Evolutionary conservation across 2,113 vertebrate species (phyloP), one percentile per base, ranked within the genome.

Genomic region (Heterocephalus glaber): DNA sequence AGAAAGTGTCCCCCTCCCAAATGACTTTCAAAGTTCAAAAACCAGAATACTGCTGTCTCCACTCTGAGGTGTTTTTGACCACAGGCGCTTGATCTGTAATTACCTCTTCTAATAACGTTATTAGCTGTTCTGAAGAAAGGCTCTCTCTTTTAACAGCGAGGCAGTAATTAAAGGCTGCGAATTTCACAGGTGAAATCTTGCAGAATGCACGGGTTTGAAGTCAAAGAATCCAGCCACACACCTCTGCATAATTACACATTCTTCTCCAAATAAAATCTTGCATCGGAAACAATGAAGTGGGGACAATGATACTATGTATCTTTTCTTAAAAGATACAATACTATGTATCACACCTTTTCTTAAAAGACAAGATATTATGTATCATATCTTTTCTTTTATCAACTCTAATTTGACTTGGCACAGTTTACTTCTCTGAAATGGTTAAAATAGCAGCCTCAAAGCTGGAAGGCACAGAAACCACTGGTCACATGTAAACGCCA

Each of bases 151-250:
- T 96, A 96, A 97, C 98, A 41, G 49, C 41, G 91, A 98, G 96
- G 97, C 92, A 56, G 93, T 98, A 98, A 97, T 97, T 98, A 98
- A 96, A 96, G 98, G 96, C 97, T 98, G 89, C 68, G 97, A 8
- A 89, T 97, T 93, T 96, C 86, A 47, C 97, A 97, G 96, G 97
- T 98, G 97, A 97, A 97, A 95, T 98, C 97, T 97, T 97, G 86
- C 96, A 97, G 89, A 95, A 97, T 97, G 81, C 68, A 80, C 7
- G 94, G 95, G 95, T 95, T 94, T 97, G 94, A 98, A 95, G 49
- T 58, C 94, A 93, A 72, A 90, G 88, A 93, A 74, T 92, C 94
- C 86, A 74, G 72, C n/a, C 77, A 96, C 95, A 52, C 86, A 98
- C 66, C 94, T 95, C 94, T 76, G 79, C 88, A 85, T 97, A 98